Conservation (phyloP, 1,140 invertebrate genomes). For the Trichonephila inaurata region DNA sequence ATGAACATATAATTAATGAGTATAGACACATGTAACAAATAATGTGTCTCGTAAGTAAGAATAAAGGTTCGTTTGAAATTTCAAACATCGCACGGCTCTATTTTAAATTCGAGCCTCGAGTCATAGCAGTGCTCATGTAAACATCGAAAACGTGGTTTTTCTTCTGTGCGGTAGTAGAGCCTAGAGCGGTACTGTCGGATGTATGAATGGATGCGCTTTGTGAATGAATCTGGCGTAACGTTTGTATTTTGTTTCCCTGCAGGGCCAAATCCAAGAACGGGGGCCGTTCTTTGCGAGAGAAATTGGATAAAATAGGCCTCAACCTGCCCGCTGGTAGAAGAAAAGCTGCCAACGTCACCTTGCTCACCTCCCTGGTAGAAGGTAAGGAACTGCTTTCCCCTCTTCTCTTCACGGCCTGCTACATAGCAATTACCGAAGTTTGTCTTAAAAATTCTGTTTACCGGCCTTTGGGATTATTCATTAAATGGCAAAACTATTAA, state of each 20-base stretch:
- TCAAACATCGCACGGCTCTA: too few relatives aligned
- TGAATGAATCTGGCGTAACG: conserved; percentile 19
- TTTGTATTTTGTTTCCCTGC: conserved; percentile 79
- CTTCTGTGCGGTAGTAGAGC: not conserved
- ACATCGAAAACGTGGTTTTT: not conserved
- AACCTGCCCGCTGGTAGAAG: conserved; percentile 98
- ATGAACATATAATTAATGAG: too few relatives aligned
- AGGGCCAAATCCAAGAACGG: conserved; percentile 99
- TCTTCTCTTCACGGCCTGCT: not conserved
- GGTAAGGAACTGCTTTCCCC: conserved; percentile 84
- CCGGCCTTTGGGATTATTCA: not conserved
- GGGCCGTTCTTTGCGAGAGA: conserved; percentile 96
- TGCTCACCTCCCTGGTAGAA: conserved; percentile 98
- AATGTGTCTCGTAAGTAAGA: too few relatives aligned
- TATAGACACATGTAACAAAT: too few relatives aligned
- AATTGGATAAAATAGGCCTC: conserved; percentile 98
- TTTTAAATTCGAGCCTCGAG: too few relatives aligned
- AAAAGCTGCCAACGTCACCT: conserved; percentile 99
- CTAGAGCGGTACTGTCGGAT: not conserved
- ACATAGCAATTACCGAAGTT: not conserved
- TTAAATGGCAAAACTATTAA: not conserved
- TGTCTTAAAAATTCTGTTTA: not conserved
- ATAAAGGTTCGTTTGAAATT: too few relatives aligned
- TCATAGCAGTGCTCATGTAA: not conserved
- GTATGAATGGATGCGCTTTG: conserved; percentile 10